Base-by-base conservation (phyloP, 2,888 invertebrate genomes). In the Diaprepes abbreviatus region DNA sequence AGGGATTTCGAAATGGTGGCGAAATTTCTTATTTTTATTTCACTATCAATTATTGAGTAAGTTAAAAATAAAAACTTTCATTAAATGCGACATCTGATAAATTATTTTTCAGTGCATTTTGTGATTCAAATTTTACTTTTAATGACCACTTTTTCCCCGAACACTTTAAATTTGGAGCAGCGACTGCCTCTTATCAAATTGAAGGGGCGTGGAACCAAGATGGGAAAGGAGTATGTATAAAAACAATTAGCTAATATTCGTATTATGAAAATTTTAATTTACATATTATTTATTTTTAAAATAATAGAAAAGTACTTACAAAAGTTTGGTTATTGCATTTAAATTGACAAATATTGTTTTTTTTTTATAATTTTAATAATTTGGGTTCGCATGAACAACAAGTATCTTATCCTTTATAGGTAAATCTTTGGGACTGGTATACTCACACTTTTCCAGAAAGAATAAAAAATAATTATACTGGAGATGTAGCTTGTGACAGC, bases 401-500 rank as follows among this genome's bases (percentile, higher is more conserved):
- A n/a, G n/a, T n/a, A n/a, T n/a, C 24, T 14, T 50, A 50, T 24
- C 35, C 5, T 21, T 36, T 55, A 19, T 62, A 66, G 60, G 67
- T 14, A 50, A 45, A 69, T 21, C 36, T 69, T 2, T 70, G 70
- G 70, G 70, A 70, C 31, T 70, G 66, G 66, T 70, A 66, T 19
- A 66, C 62, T 12, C 70, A 70, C 38, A 70, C 70, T 3, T 70
- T 55, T 62, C 70, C 70, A 24, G 66, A 70, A 52, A 70, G 24
- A 38, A 62, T 66, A 21, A 55, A 60, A 31, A 35, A 55, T 7
- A 54, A 69, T 33, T 90, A 87, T 54, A 68, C 40, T 7, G 91
- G 87, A 0, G 90, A 92, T 71, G 85, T 90, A 0, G 89, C 92
- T 0, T 89, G 90, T 31, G 89, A 91, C 78, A 90, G 90, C 19